Evolutionary conservation across 2,888 invertebrate genomes (phyloP), one percentile per base, ranked within the genome.

Genomic region (Odontocerum albicorne): DNA sequence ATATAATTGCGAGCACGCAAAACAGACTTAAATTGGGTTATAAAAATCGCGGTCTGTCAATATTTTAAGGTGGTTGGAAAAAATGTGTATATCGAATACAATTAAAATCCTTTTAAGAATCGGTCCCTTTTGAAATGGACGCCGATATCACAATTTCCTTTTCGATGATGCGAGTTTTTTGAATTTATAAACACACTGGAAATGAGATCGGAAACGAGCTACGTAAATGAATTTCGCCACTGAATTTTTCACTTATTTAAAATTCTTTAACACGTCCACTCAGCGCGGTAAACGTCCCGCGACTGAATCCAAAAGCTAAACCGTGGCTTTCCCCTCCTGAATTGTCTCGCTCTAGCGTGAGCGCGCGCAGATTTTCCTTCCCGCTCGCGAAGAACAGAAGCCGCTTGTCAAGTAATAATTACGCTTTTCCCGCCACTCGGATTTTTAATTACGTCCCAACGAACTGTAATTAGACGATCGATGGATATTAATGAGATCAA

Each of bases 391-490:
- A 15, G 44, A 33, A 50, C 58, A 50, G 58, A 35, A 54, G 58
- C 58, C 55, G 55, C 54, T 53, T 47, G 58, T 55, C 57, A 43
- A 21, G 58, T 45, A 46, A 55, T 59, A 56, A 59, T 59, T 59
- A 56, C 59, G 52, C 55, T 56, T 55, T 59, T 59, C 59, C 59
- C 55, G 59, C 55, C 59, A 56, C 52, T 56, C 59, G 49, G 59
- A 56, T 59, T 59, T 59, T 59, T 59, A 59, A 59, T 59, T 56
- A 56, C 59, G 47, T 59, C 56, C 55, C 55, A 44, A 53, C 49
- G 45, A 49, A 53, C 32, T 47, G 57, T 57, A 57, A 57, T 57
- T 57, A 57, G 57, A 19, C 52, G 52, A 57, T 57, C 52, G 57
- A 57, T 57, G 46, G 53, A 45, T 49, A 53, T 57, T 49, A 57